These are phyloP conservation scores for Plectus sambesii DNA, from an alignment of 1,140 invertebrate species.

Conservation along the genomic window DNA sequence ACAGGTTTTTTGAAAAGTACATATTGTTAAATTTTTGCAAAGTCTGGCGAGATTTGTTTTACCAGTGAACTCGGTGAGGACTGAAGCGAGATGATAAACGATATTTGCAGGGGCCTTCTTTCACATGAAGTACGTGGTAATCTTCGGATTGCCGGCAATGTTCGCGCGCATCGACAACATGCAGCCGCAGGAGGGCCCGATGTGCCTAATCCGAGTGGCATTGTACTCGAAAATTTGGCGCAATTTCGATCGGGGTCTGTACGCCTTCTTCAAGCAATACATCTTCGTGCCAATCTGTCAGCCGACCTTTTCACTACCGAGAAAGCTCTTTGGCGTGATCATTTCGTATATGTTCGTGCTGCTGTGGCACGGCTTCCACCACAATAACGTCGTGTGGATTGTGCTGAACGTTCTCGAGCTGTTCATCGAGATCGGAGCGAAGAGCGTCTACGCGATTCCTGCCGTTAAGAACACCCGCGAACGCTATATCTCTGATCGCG, in stretches of 20 bases:
- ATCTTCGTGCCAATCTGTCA: constrained; percentile 44
- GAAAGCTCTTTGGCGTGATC: constrained; percentile 39
- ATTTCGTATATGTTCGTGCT: constrained; percentile 43
- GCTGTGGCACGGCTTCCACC: constrained; percentile 42
- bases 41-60: too few relatives aligned
- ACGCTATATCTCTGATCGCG: constrained; percentile 28
- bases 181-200: constrained; percentile 38
- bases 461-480: constrained; percentile 29
- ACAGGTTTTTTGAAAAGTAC: too few relatives aligned
- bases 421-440: constrained; percentile 38
- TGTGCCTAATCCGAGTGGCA: constrained; percentile 38
- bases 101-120: constrained; percentile 40
- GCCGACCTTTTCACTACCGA: constrained; percentile 34
- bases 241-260: constrained; percentile 41
- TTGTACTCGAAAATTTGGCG: constrained; percentile 45
- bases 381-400: constrained; percentile 46
- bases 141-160: constrained; percentile 41
- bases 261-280: constrained; percentile 34
- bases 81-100: too few relatives aligned
- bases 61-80: too few relatives aligned
- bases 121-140: constrained; percentile 44
- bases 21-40: too few relatives aligned
- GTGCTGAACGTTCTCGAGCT: constrained; percentile 40
- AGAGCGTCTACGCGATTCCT: constrained; percentile 33
- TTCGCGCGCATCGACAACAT: constrained; percentile 41